Conservation (phyloP, 2,888 invertebrate species). For the Pandemis heparana region DNA sequence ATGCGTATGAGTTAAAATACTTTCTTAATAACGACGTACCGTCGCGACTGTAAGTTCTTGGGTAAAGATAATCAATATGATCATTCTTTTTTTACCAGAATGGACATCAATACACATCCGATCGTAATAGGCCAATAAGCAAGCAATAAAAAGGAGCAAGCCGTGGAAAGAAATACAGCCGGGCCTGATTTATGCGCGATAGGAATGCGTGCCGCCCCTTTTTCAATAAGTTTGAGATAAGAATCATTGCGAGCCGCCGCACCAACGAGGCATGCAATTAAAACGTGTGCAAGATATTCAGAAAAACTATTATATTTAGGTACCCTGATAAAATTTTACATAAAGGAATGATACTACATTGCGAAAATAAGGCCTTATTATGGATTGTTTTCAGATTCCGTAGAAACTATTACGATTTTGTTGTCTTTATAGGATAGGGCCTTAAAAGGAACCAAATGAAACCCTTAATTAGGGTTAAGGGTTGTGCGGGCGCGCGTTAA, state of each 20-base stretch:
- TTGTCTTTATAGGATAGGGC: no score
- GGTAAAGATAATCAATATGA: conserved; percentile 10
- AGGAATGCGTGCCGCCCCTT: conserved; percentile 74
- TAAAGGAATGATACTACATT: no score
- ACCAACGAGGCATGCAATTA: conserved; percentile 72
- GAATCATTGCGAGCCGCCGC: conserved; percentile 70
- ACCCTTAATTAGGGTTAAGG: no score
- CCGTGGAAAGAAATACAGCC: conserved; percentile 68
- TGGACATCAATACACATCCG: conserved; percentile 46
- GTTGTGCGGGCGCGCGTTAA: no score
- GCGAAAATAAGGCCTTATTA: no score
- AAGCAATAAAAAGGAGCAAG: conserved; percentile 74
- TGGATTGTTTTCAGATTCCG: background rate
- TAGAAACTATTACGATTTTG: background rate
- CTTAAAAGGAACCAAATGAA: no score
- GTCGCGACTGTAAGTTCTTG: background rate
- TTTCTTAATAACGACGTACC: background rate
- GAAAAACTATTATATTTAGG: background rate
- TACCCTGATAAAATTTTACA: no score
- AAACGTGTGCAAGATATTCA: conserved; percentile 45
- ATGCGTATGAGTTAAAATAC: no score
- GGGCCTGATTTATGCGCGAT: conserved; percentile 78
- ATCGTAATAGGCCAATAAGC: conserved; percentile 75
- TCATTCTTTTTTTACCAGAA: conserved; percentile 18
- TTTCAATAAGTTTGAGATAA: conserved; percentile 81